Conservation (phyloP, 2,797 vertebrate genomes). For the Hyperoplus lanceolatus region DNA sequence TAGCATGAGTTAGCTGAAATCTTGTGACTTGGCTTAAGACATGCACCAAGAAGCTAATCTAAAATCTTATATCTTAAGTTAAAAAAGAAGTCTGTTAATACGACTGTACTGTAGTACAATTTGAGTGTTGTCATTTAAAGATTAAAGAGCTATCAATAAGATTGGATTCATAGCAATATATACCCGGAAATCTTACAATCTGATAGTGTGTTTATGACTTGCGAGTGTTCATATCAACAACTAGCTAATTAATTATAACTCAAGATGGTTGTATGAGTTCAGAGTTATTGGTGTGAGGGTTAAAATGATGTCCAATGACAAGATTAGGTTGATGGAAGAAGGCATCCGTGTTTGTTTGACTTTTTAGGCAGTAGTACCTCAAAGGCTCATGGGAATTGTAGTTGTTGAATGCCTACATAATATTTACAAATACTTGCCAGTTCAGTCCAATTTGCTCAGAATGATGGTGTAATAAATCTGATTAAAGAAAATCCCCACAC, state of each 20-base stretch:
- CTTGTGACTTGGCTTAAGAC: no score
- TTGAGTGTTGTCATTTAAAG: background rate
- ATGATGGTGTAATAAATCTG: background rate
- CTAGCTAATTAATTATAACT: background rate
- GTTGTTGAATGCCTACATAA: background rate
- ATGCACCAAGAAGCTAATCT: no score
- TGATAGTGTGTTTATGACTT: background rate
- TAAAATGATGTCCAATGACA: conserved; percentile 8
- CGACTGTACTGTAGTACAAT: background rate
- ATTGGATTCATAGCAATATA: background rate
- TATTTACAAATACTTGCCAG: background rate
- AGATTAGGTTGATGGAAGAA: background rate
- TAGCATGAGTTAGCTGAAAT: no score
- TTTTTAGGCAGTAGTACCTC: background rate
- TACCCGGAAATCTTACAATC: background rate
- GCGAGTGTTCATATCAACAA: background rate
- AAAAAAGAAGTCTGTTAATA: background rate
- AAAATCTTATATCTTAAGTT: no score
- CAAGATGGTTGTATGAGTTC: background rate
- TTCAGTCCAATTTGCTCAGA: background rate
- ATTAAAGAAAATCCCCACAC: background rate
- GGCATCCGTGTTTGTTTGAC: background rate
- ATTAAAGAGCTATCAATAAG: background rate
- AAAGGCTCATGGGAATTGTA: background rate
- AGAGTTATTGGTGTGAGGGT: background rate